Conservation (phyloP, 2,888 invertebrate genomes). For the Leptopilina myrica region DNA sequence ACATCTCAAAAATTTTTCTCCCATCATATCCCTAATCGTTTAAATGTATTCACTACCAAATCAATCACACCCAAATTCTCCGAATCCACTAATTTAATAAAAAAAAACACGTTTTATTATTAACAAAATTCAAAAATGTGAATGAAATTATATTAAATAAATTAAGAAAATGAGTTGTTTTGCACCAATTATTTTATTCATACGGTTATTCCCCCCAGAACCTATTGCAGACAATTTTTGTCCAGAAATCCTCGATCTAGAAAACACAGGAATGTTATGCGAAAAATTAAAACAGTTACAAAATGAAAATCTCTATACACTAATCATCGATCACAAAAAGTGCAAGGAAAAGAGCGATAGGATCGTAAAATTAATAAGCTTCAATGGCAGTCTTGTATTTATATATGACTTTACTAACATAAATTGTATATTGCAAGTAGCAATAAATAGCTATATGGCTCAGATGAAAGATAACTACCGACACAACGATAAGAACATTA, state of each 20-base stretch:
- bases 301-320: constrained; percentile 7
- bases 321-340: background rate
- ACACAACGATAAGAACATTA: background rate
- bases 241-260: background rate
- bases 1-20: constrained; percentile 21
- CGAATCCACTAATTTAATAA: no score
- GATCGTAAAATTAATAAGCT: constrained; percentile 55
- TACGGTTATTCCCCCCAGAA: no score
- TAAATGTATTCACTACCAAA: no score
- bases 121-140: no score
- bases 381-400: constrained; percentile 16
- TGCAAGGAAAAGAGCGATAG: constrained; percentile 20
- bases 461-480: background rate
- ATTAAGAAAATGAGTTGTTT: no score
- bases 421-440: constrained; percentile 45
- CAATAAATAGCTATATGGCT: constrained; percentile 49
- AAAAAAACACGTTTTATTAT: no score
- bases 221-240: no score
- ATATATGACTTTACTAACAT: constrained; percentile 47
- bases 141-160: no score
- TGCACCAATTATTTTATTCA: no score
- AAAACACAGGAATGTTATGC: constrained; percentile 11
- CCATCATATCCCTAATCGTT: background rate
- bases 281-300: constrained; percentile 10
- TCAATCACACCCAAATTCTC: no score